Conservation (phyloP, 2,113 vertebrate genomes). For the Misgurnus mizolepis region DNA sequence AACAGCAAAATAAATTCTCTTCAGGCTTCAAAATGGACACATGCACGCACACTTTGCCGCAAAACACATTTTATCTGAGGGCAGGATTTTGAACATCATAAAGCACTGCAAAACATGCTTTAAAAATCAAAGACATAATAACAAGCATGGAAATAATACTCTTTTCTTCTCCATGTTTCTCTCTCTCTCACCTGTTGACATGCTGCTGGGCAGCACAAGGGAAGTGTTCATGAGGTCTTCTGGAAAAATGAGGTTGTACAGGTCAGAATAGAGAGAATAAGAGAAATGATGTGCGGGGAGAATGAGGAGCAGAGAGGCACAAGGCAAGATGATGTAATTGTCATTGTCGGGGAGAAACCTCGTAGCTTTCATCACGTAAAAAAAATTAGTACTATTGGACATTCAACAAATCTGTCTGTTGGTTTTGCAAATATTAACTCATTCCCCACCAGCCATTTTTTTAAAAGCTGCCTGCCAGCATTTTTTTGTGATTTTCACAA, state of each 20-base stretch:
- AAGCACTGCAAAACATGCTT: slow-evolving; percentile 19
- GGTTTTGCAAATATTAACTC: too few species aligned
- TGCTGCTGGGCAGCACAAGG: slow-evolving; percentile 64
- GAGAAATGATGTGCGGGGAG: slow-evolving; percentile 10
- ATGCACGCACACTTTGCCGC: not conserved
- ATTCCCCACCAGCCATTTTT: too few species aligned
- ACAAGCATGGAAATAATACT: slow-evolving; percentile 20
- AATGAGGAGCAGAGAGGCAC: not conserved
- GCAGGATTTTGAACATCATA: not conserved
- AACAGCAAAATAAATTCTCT: not conserved
- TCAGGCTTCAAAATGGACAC: not conserved
- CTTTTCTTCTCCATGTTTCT: slow-evolving; percentile 29
- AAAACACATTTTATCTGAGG: slow-evolving; percentile 4
- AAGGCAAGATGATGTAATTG: not conserved
- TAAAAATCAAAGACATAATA: not conserved
- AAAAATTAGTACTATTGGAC: not conserved
- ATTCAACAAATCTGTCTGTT: too few species aligned
- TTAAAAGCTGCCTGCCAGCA: too few species aligned
- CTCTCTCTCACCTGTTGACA: slow-evolving; percentile 59
- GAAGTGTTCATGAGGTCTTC: slow-evolving; percentile 60
- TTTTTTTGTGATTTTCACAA: too few species aligned
- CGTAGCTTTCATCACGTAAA: too few species aligned
- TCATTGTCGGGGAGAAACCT: not conserved
- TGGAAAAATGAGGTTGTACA: slow-evolving; percentile 63
- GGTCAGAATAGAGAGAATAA: slow-evolving; percentile 41